Evolutionary conservation across 2,113 vertebrate species (phyloP).

Genomic region (Phyllostomus discolor): DNA sequence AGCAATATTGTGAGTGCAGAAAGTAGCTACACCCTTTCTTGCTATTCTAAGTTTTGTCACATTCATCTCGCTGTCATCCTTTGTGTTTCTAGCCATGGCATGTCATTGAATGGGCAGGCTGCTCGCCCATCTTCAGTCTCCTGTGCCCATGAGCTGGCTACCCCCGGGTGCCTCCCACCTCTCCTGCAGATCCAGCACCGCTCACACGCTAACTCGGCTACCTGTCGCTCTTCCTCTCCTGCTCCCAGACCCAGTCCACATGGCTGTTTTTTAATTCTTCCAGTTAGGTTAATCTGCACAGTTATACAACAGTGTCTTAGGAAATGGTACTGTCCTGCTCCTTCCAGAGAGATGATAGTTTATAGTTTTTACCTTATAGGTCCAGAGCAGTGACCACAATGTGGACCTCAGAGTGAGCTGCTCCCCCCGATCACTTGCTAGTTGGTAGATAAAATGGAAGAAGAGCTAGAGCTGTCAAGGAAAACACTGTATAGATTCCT

Average conservation of each 20-base stretch:
- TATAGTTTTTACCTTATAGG: too few species aligned
- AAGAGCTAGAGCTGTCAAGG: background rate
- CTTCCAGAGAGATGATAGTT: background rate
- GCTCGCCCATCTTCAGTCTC: background rate
- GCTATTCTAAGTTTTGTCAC: background rate
- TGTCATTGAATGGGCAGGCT: background rate
- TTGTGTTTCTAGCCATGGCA: background rate
- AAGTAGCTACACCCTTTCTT: background rate
- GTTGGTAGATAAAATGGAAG: too few species aligned
- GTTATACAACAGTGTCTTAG: background rate
- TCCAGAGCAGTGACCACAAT: background rate
- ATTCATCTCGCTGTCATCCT: background rate
- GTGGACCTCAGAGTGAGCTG: background rate
- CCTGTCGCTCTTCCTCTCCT: background rate
- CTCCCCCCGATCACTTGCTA: background rate
- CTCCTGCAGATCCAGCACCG: too few species aligned
- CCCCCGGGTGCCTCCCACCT: rapidly evolving
- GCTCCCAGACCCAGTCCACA: background rate
- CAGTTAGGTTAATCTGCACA: background rate
- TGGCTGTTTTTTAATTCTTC: background rate
- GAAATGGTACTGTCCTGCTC: background rate
- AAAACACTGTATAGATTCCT: background rate
- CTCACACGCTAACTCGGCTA: background rate
- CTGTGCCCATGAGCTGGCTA: background rate
- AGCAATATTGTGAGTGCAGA: background rate